Base-by-base conservation (phyloP, 2,888 invertebrate genomes). In the Caenorhabditis sulstoni region DNA sequence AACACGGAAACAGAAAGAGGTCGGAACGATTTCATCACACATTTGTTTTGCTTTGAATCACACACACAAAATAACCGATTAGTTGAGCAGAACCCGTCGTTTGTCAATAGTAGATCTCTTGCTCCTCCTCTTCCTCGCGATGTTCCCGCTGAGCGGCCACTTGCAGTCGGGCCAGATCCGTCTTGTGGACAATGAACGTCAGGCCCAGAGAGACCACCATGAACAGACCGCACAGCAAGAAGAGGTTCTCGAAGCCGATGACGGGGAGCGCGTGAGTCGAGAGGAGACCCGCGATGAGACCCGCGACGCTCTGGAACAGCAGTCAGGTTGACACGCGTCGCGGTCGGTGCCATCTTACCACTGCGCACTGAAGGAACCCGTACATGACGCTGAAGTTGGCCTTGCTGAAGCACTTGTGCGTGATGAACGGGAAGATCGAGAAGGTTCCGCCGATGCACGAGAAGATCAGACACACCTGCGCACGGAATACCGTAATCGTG, bases 341-440 rank as follows among this genome's bases (percentile, higher is more conserved):
- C 4, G 7, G 7, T 29, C 29, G 29, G 7, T 29, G 29, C 4
- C 4, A 5, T 29, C 4, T 29, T 29, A 87, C 87, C 73, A 88
- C 79, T 11, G 87, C 78, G 44, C 84, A 77, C 70, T 89, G 89
- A 23, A 87, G 55, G 37, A 81, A 71, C 7, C 89, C 89, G 70
- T 89, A 89, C 49, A 86, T 82, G 11, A 89, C 77, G 9, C 87
- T 86, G 59, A 89, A 89, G 62, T 89, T 87, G 14, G 83, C 74
- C n/a, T 81, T 79, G 16, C 89, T 87, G 73, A 89, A 89, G 47
- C 84, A 84, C 49, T 81, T 81, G 57, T 88, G 85, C 1, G 85
- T 83, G 8, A 87, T 87, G 66, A 82, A 88, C 1, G 89, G 89
- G 35, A 89, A 81, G 16, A 89, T 81, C 1, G 86, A 83, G 76